A percentile compares a stretch with the other conserved stretches of the same genome.
Conservation (phyloP, 2,797 vertebrate genomes). For the Galagoides demidoff region DNA sequence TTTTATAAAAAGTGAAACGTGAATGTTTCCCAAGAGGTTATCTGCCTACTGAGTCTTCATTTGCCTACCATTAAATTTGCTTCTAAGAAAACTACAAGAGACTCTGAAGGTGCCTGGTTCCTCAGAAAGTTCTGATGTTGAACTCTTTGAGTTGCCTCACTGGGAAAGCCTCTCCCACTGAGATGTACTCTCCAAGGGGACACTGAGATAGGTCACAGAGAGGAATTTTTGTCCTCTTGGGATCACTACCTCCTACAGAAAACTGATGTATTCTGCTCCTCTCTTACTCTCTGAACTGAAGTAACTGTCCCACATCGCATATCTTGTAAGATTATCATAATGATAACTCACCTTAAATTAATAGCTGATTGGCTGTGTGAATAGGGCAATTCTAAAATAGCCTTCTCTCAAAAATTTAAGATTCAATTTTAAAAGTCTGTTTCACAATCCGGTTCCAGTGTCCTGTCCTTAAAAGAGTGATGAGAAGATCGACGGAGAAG, state of each 20-base stretch:
- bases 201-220: not conserved
- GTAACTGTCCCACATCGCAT: not conserved
- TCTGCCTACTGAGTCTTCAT: not conserved
- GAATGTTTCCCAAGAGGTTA: not conserved
- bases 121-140: not conserved
- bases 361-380: not conserved
- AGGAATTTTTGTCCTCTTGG: not conserved
- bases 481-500: not conserved
- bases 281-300: not conserved
- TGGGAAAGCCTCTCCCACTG: not conserved
- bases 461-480: not conserved
- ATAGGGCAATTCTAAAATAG: not conserved
- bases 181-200: not conserved
- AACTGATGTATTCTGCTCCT: not conserved
- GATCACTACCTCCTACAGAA: not conserved
- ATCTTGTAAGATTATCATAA: not conserved
- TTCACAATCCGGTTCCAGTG: not conserved
- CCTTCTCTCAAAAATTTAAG: not conserved
- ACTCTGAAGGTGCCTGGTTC: not conserved
- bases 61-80: not conserved
- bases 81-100: not conserved
- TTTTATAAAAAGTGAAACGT: slow-evolving; percentile 6
- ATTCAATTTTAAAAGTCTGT: not conserved
- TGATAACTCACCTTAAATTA: not conserved
- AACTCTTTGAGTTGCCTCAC: not conserved